Percentiles rank a stretch among this genome's conserved stretches.
Evolutionary conservation across 2,888 invertebrate species (phyloP).

Genomic region (Spialia ferax): DNA sequence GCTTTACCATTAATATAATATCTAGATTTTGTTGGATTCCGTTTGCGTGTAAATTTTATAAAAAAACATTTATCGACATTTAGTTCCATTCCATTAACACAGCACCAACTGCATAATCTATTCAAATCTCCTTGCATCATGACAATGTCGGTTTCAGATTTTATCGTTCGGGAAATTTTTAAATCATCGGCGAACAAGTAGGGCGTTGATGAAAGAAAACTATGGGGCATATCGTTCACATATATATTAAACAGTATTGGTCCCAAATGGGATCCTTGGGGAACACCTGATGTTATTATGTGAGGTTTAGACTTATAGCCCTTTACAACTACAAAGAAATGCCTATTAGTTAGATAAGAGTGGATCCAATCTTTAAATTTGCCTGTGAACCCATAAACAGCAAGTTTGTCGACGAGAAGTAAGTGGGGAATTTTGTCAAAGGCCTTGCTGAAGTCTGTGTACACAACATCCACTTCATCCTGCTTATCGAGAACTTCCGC

Average conservation of each 20-base stretch:
- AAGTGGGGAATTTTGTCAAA: neutral
- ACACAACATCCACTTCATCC: neutral
- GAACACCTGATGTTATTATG: neutral
- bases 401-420: neutral
- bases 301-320: neutral
- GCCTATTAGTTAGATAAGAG: neutral
- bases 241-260: constrained; percentile 1
- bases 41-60: constrained; percentile 2
- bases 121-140: constrained; percentile 1
- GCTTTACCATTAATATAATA: neutral
- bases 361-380: neutral
- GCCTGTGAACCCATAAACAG: neutral
- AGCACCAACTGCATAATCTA: neutral
- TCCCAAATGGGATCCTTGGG: neutral
- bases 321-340: neutral
- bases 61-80: neutral
- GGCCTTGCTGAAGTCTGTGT: neutral
- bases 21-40: neutral
- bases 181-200: constrained; percentile 2
- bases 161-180: neutral
- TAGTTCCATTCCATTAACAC: constrained; percentile 2
- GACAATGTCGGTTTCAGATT: neutral
- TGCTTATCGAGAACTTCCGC: too few species aligned
- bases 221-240: neutral
- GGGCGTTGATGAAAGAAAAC: constrained; percentile 4